Percentiles rank a stretch among this genome's conserved stretches.
phyloP scores from a whole-genome alignment of 2,888 invertebrate genomes.

The Endotricha flammealis region DNA sequence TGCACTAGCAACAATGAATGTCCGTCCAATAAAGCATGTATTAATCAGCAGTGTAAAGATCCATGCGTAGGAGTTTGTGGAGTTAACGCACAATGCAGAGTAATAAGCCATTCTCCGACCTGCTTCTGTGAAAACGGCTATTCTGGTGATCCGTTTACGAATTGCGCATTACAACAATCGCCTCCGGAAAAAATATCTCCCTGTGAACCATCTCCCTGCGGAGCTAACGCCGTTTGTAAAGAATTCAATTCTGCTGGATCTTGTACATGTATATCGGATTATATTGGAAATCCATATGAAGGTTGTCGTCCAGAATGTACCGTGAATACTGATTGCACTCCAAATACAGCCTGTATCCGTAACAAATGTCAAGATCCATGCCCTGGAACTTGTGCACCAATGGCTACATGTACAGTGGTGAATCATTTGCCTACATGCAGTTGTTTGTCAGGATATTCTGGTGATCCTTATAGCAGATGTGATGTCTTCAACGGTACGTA shows the following conservation, averaged over 20 bases:
- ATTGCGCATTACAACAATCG: constrained; percentile 66
- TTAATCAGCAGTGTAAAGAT: constrained; percentile 81
- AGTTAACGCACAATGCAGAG: constrained; percentile 82
- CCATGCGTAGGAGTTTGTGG: constrained; percentile 86
- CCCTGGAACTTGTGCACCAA: constrained; percentile 85
- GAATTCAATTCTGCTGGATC: constrained; percentile 79
- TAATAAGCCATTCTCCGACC: constrained; percentile 85
- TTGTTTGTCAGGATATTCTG: constrained; percentile 82
- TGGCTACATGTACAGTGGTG: constrained; percentile 84
- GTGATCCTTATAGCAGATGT: constrained; percentile 85
- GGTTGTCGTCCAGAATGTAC: constrained; percentile 87
- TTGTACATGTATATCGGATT: constrained; percentile 84
- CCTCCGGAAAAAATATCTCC: constrained; percentile 70
- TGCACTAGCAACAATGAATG: constrained; percentile 85
- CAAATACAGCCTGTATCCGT: constrained; percentile 83
- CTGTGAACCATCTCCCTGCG: constrained; percentile 81
- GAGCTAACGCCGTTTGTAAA: constrained; percentile 80
- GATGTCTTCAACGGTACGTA: constrained; percentile 50
- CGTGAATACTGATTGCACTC: constrained; percentile 84
- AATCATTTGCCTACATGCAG: constrained; percentile 84
- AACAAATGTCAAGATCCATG: constrained; percentile 88
- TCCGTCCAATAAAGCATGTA: constrained; percentile 79
- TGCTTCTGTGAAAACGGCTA: constrained; percentile 83
- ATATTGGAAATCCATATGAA: constrained; percentile 88
- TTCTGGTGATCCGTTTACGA: constrained; percentile 83